These are phyloP conservation scores for Passerculus sandwichensis DNA, from an alignment of 2,797 vertebrate genomes.

Conservation along the genomic window DNA sequence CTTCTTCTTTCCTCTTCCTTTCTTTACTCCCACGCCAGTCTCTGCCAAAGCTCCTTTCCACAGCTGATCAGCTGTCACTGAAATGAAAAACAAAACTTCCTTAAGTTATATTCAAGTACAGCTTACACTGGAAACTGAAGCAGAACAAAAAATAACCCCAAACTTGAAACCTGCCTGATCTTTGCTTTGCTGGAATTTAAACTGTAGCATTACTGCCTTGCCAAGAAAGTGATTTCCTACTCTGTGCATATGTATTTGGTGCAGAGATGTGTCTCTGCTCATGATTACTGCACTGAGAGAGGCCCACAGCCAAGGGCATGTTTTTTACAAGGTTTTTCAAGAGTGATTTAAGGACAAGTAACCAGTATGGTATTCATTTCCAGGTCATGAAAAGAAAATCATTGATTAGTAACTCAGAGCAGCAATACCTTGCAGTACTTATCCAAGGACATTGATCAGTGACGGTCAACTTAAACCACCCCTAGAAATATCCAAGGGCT, in stretches of 20 bases:
- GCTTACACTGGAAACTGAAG: not conserved
- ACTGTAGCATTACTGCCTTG: not conserved
- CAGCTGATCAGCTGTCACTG: constrained; percentile 91
- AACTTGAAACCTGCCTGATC: not conserved
- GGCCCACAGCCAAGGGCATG: not conserved
- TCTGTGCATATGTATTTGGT: not conserved
- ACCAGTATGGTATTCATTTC: not conserved
- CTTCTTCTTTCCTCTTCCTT: constrained; percentile 91
- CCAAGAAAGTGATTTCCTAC: not conserved
- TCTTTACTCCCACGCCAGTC: constrained; percentile 81
- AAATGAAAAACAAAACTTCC: constrained; percentile 6
- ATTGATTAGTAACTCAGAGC: not conserved
- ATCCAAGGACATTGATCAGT: not conserved
- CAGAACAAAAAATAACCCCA: not conserved
- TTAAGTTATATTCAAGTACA: not conserved
- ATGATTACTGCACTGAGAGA: not conserved
- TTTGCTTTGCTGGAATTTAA: not conserved
- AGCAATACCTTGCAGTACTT: not conserved
- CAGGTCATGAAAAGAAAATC: not conserved
- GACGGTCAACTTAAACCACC: not conserved
- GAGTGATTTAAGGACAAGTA: not conserved
- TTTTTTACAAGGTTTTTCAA: not conserved
- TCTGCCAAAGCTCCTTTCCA: constrained; percentile 94
- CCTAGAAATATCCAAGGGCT: not conserved
- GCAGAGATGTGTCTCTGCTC: not conserved